phyloP scores from a whole-genome alignment of 2,888 invertebrate species.

The Venustoraphidia nigricollis region DNA sequence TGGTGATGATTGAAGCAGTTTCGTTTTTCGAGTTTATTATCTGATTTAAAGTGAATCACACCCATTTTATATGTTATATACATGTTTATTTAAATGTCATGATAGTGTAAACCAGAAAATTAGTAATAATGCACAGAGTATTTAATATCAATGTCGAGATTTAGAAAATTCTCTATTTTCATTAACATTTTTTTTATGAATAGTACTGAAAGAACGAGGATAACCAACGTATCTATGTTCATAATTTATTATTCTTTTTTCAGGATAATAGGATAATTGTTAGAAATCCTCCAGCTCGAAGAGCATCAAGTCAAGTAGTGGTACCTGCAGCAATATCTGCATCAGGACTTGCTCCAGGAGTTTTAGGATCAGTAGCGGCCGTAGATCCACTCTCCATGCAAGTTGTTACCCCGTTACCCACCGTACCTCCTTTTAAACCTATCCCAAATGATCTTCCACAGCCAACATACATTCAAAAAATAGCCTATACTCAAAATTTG shows the following conservation, averaged over 20 bases:
- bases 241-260: background rate
- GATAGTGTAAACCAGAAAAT: too few species aligned
- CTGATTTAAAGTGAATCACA: too few species aligned
- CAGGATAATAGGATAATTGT: constrained; percentile 9
- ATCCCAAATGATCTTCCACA: constrained; percentile 30
- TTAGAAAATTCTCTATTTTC: too few species aligned
- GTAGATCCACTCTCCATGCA: background rate
- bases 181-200: too few species aligned
- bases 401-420: constrained; percentile 2
- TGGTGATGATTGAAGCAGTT: too few species aligned
- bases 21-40: too few species aligned
- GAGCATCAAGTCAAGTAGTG: constrained; percentile 3
- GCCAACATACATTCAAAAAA: constrained; percentile 26
- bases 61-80: too few species aligned
- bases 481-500: constrained; percentile 20
- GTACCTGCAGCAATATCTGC: constrained; percentile 1
- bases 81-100: too few species aligned
- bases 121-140: too few species aligned
- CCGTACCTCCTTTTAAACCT: constrained; percentile 57
- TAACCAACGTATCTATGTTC: background rate
- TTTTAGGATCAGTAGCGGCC: background rate
- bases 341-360: background rate
- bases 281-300: constrained; percentile 6
- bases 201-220: background rate
- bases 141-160: too few species aligned